A percentile compares a stretch with the other conserved stretches of the same genome.
Conservation (phyloP, 2,888 invertebrate species). For the Scotopteryx bipunctaria region DNA sequence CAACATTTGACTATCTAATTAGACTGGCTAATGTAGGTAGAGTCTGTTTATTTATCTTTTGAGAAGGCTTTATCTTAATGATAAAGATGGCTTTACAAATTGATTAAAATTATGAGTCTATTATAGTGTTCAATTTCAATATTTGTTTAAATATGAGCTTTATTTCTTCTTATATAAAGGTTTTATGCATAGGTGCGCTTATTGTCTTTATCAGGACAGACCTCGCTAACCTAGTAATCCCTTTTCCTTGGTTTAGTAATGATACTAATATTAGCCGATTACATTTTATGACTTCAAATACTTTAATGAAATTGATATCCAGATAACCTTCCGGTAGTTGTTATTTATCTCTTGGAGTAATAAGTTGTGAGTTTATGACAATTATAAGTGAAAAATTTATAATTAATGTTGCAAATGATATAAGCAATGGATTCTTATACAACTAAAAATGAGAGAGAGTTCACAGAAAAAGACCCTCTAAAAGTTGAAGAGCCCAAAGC, state of each 20-base stretch:
- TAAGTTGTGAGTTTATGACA: slow-evolving; percentile 18
- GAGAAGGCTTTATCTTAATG: no score
- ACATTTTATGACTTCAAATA: slow-evolving; percentile 18
- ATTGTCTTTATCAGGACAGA: no score
- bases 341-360: slow-evolving; percentile 14
- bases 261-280: slow-evolving; percentile 27
- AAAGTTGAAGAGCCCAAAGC: slow-evolving; percentile 26
- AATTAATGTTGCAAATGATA: neutral
- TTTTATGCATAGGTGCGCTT: no score
- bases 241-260: slow-evolving; percentile 5
- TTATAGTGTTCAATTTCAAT: no score
- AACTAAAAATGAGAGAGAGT: slow-evolving; percentile 19
- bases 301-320: slow-evolving; percentile 9
- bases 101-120: no score
- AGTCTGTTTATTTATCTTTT: no score
- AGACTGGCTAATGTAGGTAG: no score
- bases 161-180: no score
- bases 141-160: no score
- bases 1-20: no score
- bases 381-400: slow-evolving; percentile 8
- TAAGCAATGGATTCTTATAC: slow-evolving; percentile 22
- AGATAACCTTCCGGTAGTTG: slow-evolving; percentile 24
- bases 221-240: slow-evolving; percentile 16
- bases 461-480: slow-evolving; percentile 38
- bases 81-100: no score